Conservation (phyloP, 2,113 vertebrate species). For the Pomatostomus ruficeps region DNA sequence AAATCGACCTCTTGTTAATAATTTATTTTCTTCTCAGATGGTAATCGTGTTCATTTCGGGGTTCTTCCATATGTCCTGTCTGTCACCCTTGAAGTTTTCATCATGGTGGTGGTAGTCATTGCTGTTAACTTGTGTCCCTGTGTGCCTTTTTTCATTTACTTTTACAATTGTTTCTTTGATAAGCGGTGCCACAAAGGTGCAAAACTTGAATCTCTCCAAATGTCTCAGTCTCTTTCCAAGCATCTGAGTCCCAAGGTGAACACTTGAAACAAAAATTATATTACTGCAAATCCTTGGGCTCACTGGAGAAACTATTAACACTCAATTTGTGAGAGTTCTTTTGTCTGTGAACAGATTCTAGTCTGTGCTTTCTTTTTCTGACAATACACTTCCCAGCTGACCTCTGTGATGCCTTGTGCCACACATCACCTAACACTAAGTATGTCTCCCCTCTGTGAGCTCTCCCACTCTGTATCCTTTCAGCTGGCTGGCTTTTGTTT, state of each 20-base stretch:
- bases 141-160: slow-evolving; percentile 48
- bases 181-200: slow-evolving; percentile 1
- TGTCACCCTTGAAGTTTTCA: not conserved
- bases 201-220: slow-evolving; percentile 26
- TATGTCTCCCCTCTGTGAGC: not conserved
- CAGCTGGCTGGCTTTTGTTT: not conserved
- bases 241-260: slow-evolving; percentile 27
- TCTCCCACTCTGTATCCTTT: not conserved
- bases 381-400: not conserved
- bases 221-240: slow-evolving; percentile 8
- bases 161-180: slow-evolving; percentile 37
- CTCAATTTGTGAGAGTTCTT: slow-evolving; percentile 29
- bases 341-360: slow-evolving; percentile 4
- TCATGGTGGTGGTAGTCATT: not conserved
- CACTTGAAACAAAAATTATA: slow-evolving; percentile 39
- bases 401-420: not conserved
- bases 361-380: slow-evolving; percentile 1
- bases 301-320: slow-evolving; percentile 36
- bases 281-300: slow-evolving; percentile 32
- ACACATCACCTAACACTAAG: not conserved
- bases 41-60: not conserved
- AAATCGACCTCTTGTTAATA: not conserved
- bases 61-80: not conserved
- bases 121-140: slow-evolving; percentile 6
- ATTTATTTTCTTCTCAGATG: not conserved